Base-by-base conservation (phyloP, 2,888 invertebrate species). In the Diplolepis rosae region DNA sequence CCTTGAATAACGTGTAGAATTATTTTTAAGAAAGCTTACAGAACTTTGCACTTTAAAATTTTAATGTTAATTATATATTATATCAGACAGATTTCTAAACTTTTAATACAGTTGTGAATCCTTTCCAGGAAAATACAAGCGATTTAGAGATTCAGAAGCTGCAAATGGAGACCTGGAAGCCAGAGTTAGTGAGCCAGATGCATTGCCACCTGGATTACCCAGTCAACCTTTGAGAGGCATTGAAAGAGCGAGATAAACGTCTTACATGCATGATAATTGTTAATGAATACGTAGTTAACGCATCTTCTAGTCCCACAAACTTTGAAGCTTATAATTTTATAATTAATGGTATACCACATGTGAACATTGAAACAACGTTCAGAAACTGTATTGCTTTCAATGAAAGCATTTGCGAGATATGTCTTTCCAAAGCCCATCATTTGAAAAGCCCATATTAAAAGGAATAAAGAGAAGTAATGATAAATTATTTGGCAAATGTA, bases 111-210 rank as follows among this genome's bases (percentile, higher is more conserved):
- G 9, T 32, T 32, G n/a, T 22, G 51, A 35, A 1, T 30, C 5
- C 11, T 27, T 74, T 73, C 18, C 66, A 88, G 88, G 85, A 71
- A 88, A 88, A 68, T 88, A 87, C 79, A 88, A 88, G 75, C 83
- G 88, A 66, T 87, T 85, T 80, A 84, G 83, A 77, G 84, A 82
- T 68, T 87, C 88, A 52, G 88, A 88, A 72, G 87, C 88, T 1
- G 83, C 80, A 18, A 83, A 68, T 70, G 81, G 79, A 69, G 88
- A 89, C 65, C 81, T 83, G 4, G 88, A 88, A 79, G 86, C 85
- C 2, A 80, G 76, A 6, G 82, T 75, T 27, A 83, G 80, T 2
- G 87, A 85, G 22, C 67, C 79, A 7, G 76, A 81, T 9, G 76
- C 82, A 9, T 73, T 85, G 35, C 84, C 87, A 2, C 84, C 88